Percentiles rank a stretch among this genome's conserved stretches.
These are phyloP conservation scores for Tenthredo livida DNA, from an alignment of 2,888 invertebrate species.

Conservation along the genomic window DNA sequence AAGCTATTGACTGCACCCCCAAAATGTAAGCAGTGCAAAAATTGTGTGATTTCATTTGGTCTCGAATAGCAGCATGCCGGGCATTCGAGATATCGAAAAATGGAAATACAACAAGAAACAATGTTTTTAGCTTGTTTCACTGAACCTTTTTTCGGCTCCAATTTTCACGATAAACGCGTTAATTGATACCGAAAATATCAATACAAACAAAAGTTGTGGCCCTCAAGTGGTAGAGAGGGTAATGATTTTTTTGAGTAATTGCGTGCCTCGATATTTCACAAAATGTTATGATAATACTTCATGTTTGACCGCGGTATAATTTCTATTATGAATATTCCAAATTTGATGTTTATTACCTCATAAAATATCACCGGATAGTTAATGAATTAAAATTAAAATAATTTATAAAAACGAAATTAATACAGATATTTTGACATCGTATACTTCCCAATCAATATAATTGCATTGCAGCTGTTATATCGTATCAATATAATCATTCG, in stretches of 20 bases:
- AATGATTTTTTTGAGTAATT: neutral
- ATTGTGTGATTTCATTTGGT: neutral
- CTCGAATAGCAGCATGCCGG: neutral
- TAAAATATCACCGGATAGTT: conserved; percentile 3
- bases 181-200: neutral
- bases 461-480: neutral
- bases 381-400: neutral
- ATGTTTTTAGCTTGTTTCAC: neutral
- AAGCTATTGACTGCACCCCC: neutral
- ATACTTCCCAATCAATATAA: neutral
- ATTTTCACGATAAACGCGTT: neutral
- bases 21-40: neutral
- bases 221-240: neutral
- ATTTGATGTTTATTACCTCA: neutral
- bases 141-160: neutral
- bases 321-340: neutral
- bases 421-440: neutral
- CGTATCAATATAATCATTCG: too few species aligned
- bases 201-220: neutral
- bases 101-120: neutral
- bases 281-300: neutral
- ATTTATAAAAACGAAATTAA: neutral
- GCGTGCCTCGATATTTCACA: neutral
- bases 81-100: neutral
- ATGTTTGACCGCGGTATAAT: neutral